phyloP scores from a whole-genome alignment of 2,888 invertebrate species.

The Caenorhabditis afra region DNA sequence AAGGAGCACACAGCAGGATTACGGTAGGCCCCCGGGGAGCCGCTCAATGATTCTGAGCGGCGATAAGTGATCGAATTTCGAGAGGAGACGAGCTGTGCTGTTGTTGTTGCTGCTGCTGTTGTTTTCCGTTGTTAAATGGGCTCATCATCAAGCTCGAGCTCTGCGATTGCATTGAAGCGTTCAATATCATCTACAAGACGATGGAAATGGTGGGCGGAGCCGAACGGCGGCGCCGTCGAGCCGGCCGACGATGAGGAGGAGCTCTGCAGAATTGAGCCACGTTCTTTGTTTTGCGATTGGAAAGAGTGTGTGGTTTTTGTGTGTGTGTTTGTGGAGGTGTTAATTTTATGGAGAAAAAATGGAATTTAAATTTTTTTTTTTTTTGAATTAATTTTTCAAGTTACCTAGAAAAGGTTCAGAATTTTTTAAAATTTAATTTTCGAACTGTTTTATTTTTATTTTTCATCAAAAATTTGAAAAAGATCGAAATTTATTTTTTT shows the following conservation, averaged over 20 bases:
- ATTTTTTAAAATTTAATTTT: no score
- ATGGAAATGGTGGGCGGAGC: slow-evolving; percentile 16
- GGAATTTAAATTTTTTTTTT: no score
- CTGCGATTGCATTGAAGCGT: slow-evolving; percentile 45
- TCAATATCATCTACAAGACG: slow-evolving; percentile 54
- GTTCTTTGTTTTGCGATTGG: neutral
- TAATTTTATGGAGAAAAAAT: no score
- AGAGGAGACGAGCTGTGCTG: slow-evolving; percentile 10
- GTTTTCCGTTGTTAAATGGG: slow-evolving; percentile 15
- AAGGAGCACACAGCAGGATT: neutral
- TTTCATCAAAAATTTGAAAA: no score
- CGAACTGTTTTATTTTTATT: no score
- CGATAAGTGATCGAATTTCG: slow-evolving; percentile 54
- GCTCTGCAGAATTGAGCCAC: neutral
- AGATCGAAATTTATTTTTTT: neutral
- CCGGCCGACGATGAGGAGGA: slow-evolving; percentile 1
- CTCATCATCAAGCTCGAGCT: slow-evolving; percentile 53
- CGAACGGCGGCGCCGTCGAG: neutral
- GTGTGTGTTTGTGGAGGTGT: no score
- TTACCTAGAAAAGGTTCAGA: no score
- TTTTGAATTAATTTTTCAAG: no score
- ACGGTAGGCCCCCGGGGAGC: no score
- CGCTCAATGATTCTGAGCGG: slow-evolving; percentile 35
- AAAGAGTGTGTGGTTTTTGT: neutral
- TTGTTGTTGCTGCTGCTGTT: neutral